Percentiles rank a stretch among this genome's conserved stretches.
These are phyloP conservation scores for Pararge aegeria DNA, from an alignment of 1,140 invertebrate genomes.

Conservation along the genomic window DNA sequence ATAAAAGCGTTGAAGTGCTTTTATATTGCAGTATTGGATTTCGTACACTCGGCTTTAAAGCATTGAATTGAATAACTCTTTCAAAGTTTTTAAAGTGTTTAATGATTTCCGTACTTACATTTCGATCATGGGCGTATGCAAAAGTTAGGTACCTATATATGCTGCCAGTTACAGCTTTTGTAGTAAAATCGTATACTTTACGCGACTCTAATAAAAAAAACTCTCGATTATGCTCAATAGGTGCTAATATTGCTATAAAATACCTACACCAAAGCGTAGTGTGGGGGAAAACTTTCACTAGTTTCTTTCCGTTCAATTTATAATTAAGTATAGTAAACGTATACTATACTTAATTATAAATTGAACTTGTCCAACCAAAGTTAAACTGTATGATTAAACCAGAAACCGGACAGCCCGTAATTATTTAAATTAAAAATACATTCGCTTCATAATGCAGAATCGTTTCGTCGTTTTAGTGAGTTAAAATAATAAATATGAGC, in stretches of 20 bases:
- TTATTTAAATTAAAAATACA: not conserved
- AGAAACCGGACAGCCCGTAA: conserved; percentile 20
- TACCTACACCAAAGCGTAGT: conserved; percentile 27
- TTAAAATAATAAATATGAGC: conserved; percentile 37
- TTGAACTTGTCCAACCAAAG: conserved; percentile 17
- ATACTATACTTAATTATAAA: conserved; percentile 4
- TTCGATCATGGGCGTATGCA: no score
- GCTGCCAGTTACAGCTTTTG: conserved; percentile 26
- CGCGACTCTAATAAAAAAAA: conserved; percentile 18
- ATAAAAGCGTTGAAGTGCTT: no score
- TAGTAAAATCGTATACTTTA: conserved; percentile 17
- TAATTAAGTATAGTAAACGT: conserved; percentile 7
- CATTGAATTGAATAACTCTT: no score
- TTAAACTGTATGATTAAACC: conserved; percentile 8
- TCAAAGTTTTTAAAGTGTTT: no score
- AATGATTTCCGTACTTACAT: no score
- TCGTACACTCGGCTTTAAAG: no score
- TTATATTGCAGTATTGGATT: no score
- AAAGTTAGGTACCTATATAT: not conserved
- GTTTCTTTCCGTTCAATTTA: no score
- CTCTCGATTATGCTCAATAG: conserved; percentile 36
- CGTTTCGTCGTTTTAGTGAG: conserved; percentile 11
- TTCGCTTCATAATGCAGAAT: conserved; percentile 10
- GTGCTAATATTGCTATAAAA: conserved; percentile 35
- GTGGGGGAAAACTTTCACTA: conserved; percentile 7